Evolutionary conservation across 2,888 invertebrate species (phyloP), one percentile per base, ranked within the genome.

Genomic region (Trissolcus brochymenae): DNA sequence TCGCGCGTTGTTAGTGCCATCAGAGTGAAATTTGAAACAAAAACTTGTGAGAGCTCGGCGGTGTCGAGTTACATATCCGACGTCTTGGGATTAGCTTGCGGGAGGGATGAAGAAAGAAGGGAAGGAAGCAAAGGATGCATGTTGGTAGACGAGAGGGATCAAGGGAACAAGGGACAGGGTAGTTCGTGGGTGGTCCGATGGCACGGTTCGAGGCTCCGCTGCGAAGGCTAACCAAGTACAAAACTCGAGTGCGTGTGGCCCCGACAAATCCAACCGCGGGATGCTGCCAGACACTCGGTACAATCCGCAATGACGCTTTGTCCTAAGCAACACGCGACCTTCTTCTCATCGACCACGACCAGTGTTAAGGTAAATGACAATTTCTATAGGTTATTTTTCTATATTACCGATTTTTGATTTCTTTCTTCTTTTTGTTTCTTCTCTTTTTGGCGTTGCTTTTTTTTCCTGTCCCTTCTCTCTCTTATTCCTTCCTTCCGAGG

Each of bases 261-360:
- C 64, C 56, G 51, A 65, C 66, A 53, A 70, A 70, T 70, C 70
- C 56, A 57, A 65, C 59, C 57, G 54, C 78, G 66, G 73, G 70
- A 78, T 74, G 74, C 57, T 60, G 71, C 66, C 66, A 16, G 51
- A 57, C 65, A 29, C 50, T 35, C 67, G 54, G 71, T 3, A 51
- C 51, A 1, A 13, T 16, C 11, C 54, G 19, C 53, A 35, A 55
- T 56, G 68, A 75, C 65, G 75, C 68, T 75, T 70, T 68, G 64
- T 77, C 54, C 49, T 64, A 65, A 84, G 82, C 82, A 81, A 84
- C 85, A 83, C 83, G 78, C 80, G 82, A 83, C 80, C n/a, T 64
- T 59, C 55, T 62, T 17, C 16, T 16, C 53, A 9, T 16, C 9
- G 4, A 51, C 14, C 43, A 59, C 51, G 1, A 11, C 16, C 6